These are phyloP conservation scores for Leptopilina myrica DNA, from an alignment of 2,888 invertebrate species.

Conservation along the genomic window DNA sequence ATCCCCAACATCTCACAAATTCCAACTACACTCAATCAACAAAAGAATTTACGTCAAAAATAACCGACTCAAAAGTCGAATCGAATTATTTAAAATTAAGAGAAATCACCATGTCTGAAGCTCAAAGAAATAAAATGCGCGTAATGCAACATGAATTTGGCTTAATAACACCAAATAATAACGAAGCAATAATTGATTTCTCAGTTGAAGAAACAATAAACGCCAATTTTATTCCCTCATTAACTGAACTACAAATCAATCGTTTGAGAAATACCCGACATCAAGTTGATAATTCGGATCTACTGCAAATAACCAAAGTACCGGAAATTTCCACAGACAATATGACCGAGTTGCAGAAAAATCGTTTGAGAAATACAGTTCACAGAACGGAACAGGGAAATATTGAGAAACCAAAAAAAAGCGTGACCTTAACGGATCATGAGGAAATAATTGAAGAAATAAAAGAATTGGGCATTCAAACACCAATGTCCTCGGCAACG, in stretches of 20 bases:
- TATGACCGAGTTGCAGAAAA: slow-evolving; percentile 72
- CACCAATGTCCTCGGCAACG: slow-evolving; percentile 75
- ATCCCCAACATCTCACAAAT: not conserved
- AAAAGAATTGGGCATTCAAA: slow-evolving; percentile 49
- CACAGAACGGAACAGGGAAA: slow-evolving; percentile 51
- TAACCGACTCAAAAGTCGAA: not conserved
- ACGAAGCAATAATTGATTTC: slow-evolving; percentile 53
- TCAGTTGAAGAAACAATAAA: slow-evolving; percentile 33
- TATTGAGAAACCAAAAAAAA: slow-evolving; percentile 8
- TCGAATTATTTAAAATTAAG: slow-evolving; percentile 46
- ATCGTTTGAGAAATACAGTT: slow-evolving; percentile 67
- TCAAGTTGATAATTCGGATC: slow-evolving; percentile 53
- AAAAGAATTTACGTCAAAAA: not conserved
- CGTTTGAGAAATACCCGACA: slow-evolving; percentile 56
- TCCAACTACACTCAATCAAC: not conserved
- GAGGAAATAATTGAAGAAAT: slow-evolving; percentile 30
- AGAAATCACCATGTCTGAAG: slow-evolving; percentile 79
- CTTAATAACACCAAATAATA: slow-evolving; percentile 68
- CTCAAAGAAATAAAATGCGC: slow-evolving; percentile 81
- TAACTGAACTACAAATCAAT: slow-evolving; percentile 52
- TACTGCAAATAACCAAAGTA: slow-evolving; percentile 21
- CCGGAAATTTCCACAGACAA: slow-evolving; percentile 27
- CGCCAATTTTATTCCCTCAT: slow-evolving; percentile 44
- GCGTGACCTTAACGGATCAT: slow-evolving; percentile 6
- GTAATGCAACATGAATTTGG: slow-evolving; percentile 82